Percentiles rank a stretch among this genome's conserved stretches.
Evolutionary conservation across 2,888 invertebrate genomes (phyloP).

Genomic region (Tetranychus truncatus): DNA sequence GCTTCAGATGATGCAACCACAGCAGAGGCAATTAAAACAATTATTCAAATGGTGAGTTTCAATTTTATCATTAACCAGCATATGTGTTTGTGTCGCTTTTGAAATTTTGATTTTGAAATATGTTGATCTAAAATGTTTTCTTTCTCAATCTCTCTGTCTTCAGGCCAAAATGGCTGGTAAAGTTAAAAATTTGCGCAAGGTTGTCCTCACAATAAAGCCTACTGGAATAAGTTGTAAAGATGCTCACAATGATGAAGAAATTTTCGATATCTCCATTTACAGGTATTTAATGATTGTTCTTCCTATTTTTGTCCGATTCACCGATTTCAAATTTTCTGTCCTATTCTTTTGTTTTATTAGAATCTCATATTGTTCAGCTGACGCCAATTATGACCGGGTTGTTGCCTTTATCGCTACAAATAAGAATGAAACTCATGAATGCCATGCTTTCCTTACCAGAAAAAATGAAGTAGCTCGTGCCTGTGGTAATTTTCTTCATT

Average conservation of each 20-base stretch:
- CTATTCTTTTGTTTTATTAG: conserved; percentile 37
- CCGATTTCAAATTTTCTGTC: neutral
- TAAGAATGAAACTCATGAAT: conserved; percentile 55
- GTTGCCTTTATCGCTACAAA: conserved; percentile 63
- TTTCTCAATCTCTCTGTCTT: conserved; percentile 25
- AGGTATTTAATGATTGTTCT: conserved; percentile 40
- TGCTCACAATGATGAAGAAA: conserved; percentile 47
- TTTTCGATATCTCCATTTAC: conserved; percentile 63
- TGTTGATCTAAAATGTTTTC: neutral
- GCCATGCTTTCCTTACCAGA: conserved; percentile 66
- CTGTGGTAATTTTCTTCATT: conserved; percentile 30
- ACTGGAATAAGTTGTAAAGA: conserved; percentile 59
- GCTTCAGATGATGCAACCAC: conserved; percentile 54
- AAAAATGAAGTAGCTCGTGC: conserved; percentile 46
- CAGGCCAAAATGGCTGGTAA: conserved; percentile 42
- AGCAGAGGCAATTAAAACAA: conserved; percentile 59
- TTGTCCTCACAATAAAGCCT: conserved; percentile 52
- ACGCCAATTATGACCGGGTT: conserved; percentile 60
- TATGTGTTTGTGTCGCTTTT: no score
- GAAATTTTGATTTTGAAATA: neutral
- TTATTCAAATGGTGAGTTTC: conserved; percentile 44
- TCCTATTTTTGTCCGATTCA: conserved; percentile 19
- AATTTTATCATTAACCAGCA: no score
- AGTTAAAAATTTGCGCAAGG: conserved; percentile 43
- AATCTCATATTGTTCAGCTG: conserved; percentile 76